phyloP scores from a whole-genome alignment of 2,113 vertebrate species.

The Daboia siamensis region DNA sequence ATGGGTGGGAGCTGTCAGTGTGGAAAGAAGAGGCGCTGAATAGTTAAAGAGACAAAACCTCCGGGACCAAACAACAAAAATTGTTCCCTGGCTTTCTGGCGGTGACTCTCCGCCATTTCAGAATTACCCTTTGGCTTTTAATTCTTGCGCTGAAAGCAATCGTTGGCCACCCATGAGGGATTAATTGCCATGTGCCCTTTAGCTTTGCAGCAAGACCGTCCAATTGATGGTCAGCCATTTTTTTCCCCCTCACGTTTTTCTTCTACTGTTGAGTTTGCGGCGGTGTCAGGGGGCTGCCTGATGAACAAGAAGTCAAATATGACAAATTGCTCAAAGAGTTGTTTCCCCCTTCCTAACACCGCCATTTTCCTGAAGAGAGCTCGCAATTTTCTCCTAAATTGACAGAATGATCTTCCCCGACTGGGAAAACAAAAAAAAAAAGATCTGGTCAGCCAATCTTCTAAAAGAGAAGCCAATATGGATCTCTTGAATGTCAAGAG shows the following conservation, averaged over 20 bases:
- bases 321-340: slow-evolving; percentile 8
- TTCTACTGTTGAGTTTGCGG: slow-evolving; percentile 29
- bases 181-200: slow-evolving; percentile 29
- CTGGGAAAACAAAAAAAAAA: neutral
- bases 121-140: slow-evolving; percentile 16
- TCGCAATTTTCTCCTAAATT: slow-evolving; percentile 46
- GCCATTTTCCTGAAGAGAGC: slow-evolving; percentile 37
- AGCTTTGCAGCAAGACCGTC: neutral
- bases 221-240: too few relatives aligned
- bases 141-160: slow-evolving; percentile 28
- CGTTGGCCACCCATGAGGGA: slow-evolving; percentile 29
- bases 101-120: slow-evolving; percentile 33
- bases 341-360: slow-evolving; percentile 26
- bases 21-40: slow-evolving; percentile 25
- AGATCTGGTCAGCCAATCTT: slow-evolving; percentile 3
- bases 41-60: neutral
- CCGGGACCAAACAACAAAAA: neutral
- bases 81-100: neutral
- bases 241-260: neutral
- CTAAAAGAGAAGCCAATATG: slow-evolving; percentile 5
- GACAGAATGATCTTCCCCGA: neutral
- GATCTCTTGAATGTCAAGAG: neutral
- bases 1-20: slow-evolving; percentile 21
- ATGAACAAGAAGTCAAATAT: slow-evolving; percentile 26
- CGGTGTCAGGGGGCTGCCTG: slow-evolving; percentile 26